Evolutionary conservation across 2,888 invertebrate genomes (phyloP).

Genomic region (Eulithis prunata): DNA sequence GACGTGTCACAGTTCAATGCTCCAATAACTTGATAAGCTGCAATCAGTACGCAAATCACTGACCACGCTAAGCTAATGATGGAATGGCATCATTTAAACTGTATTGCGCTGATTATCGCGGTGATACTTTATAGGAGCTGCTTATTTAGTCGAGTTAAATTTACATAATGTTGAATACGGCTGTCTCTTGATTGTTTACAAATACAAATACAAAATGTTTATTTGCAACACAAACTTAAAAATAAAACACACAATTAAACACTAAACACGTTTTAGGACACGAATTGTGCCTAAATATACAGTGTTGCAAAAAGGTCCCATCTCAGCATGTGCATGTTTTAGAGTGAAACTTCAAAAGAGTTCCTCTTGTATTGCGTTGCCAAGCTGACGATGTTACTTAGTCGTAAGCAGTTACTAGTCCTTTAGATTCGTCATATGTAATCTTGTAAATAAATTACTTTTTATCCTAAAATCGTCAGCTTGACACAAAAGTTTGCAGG

Average conservation of each 20-base stretch:
- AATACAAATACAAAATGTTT: too few species aligned
- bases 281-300: too few species aligned
- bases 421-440: background rate
- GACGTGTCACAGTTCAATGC: slow-evolving; percentile 74
- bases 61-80: slow-evolving; percentile 13
- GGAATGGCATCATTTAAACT: slow-evolving; percentile 5
- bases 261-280: too few species aligned
- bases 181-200: too few species aligned
- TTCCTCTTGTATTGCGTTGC: too few species aligned
- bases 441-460: background rate
- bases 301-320: too few species aligned
- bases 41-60: slow-evolving; percentile 51
- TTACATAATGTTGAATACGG: too few species aligned
- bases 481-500: background rate
- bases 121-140: background rate
- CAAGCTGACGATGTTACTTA: too few species aligned
- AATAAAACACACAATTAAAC: too few species aligned
- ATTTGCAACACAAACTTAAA: too few species aligned
- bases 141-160: background rate
- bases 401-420: background rate
- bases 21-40: slow-evolving; percentile 60
- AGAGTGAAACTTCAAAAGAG: too few species aligned
- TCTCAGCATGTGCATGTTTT: too few species aligned
- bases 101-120: background rate
- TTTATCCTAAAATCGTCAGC: background rate